Percentiles rank a stretch among this genome's conserved stretches.
These are phyloP conservation scores for Aurelia aurita complex sp. Pacific DNA, from an alignment of 30 jellyfish, hydroid and myxozoan genomes.

Conservation along the genomic window DNA sequence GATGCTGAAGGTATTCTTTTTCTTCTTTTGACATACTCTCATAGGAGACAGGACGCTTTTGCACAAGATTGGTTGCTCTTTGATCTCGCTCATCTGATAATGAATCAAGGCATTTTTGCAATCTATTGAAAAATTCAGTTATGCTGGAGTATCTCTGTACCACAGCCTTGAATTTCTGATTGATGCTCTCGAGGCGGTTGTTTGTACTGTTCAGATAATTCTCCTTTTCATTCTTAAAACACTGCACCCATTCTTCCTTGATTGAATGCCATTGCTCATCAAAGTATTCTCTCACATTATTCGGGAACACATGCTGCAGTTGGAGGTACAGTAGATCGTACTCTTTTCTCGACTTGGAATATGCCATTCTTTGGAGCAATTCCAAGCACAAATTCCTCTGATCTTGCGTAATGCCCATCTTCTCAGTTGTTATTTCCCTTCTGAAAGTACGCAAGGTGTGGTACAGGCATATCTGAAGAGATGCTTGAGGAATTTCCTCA, in stretches of 20 bases:
- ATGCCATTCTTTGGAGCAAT: conserved; percentile 10
- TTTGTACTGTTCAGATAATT: too few species aligned
- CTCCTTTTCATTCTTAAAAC: too few species aligned
- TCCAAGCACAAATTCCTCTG: conserved; percentile 11
- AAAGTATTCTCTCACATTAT: too few species aligned
- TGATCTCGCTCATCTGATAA: conserved; percentile 52
- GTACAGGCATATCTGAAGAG: conserved; percentile 40
- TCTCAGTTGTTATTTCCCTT: conserved; percentile 53
- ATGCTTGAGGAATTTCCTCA: conserved; percentile 28
- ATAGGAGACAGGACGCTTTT: background rate
- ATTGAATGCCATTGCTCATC: too few species aligned
- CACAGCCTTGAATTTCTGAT: conserved; percentile 59
- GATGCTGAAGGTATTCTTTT: background rate
- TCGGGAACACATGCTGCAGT: too few species aligned
- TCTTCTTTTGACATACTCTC: background rate
- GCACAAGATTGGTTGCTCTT: conserved; percentile 12
- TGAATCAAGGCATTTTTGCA: background rate
- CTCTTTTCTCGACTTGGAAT: too few species aligned
- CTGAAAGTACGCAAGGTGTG: conserved; percentile 58
- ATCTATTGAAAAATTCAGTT: conserved; percentile 20
- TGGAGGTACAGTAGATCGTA: too few species aligned
- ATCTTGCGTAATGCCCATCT: conserved; percentile 47
- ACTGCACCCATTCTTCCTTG: too few species aligned
- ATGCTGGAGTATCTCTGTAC: conserved; percentile 11
- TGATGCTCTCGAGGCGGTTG: too few species aligned